Evolutionary conservation across 2,888 invertebrate genomes (phyloP).

Genomic region (Tenthredo livida): DNA sequence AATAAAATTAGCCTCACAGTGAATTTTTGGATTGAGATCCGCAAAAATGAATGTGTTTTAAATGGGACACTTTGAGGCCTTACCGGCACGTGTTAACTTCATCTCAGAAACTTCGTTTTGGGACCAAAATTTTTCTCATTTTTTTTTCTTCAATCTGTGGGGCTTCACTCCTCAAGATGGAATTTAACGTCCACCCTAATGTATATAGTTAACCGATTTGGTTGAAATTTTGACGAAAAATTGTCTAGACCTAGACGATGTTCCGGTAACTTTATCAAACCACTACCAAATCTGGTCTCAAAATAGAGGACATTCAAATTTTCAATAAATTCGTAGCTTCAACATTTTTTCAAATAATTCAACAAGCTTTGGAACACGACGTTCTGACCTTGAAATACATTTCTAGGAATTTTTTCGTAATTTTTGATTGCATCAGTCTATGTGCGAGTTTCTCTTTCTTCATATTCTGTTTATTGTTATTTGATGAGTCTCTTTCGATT

Average conservation of each 20-base stretch:
- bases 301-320: not conserved
- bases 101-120: no score
- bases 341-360: not conserved
- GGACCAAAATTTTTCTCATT: no score
- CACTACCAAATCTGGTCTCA: not conserved
- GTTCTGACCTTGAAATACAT: not conserved
- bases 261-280: not conserved
- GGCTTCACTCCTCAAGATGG: no score
- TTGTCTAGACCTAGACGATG: not conserved
- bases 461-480: not conserved
- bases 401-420: not conserved
- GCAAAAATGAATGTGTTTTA: no score
- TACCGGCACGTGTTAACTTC: no score
- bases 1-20: no score
- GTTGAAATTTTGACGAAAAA: not conserved
- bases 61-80: no score
- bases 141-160: no score
- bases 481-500: not conserved
- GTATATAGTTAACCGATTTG: not conserved
- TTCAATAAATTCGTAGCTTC: not conserved
- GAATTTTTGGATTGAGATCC: no score
- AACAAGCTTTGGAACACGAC: not conserved
- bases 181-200: no score
- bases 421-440: not conserved
- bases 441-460: not conserved